Conservation (phyloP, 2,797 vertebrate species). For the Darevskia mixta region DNA sequence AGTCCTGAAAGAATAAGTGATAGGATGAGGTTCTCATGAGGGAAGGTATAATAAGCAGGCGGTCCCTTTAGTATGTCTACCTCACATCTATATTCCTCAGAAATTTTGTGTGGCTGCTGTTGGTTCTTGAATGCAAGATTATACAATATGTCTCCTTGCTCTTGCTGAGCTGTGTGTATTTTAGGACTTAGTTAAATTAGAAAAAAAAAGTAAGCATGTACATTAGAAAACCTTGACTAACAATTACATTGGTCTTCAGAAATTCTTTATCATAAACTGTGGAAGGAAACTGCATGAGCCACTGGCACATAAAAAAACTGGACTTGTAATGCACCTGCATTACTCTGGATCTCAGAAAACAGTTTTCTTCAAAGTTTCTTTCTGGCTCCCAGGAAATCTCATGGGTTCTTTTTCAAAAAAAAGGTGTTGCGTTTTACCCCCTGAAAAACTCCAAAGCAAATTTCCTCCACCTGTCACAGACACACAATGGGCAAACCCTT, state of each 20-base stretch:
- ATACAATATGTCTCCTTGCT: too few species aligned
- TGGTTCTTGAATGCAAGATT: neutral
- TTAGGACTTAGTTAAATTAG: neutral
- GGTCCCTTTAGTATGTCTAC: neutral
- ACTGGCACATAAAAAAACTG: neutral
- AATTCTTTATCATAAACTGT: neutral
- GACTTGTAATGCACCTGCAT: too few species aligned
- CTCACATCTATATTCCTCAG: neutral
- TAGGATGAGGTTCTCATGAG: neutral
- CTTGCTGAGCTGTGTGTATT: neutral
- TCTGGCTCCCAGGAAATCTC: neutral
- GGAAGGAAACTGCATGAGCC: neutral
- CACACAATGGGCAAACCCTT: neutral
- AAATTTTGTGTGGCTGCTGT: too few species aligned
- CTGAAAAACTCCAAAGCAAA: neutral
- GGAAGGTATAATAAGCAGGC: too few species aligned
- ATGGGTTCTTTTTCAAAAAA: neutral
- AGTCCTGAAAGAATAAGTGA: neutral
- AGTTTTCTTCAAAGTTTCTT: neutral
- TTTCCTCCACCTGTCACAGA: neutral
- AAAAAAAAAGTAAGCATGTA: neutral
- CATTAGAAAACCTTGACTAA: neutral
- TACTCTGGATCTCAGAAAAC: too few species aligned
- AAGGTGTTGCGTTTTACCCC: neutral
- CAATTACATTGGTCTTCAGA: neutral